Evolutionary conservation across 2,113 vertebrate species (phyloP).

Genomic region (Lophotis ruficrista): DNA sequence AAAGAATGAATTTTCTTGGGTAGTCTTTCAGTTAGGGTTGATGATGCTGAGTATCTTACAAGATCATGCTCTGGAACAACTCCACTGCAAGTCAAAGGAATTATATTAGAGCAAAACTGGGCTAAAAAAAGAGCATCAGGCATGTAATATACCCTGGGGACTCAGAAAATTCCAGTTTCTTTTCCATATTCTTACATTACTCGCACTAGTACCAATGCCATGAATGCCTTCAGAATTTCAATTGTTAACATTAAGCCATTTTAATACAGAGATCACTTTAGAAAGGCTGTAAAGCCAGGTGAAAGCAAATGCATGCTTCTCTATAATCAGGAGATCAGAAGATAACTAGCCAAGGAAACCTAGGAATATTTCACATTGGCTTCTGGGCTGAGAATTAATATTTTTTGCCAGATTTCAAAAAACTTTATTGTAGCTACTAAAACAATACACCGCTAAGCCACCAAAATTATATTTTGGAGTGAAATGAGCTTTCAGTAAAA

Average conservation of each 20-base stretch:
- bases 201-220: background rate
- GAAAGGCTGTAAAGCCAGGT: background rate
- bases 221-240: background rate
- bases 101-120: background rate
- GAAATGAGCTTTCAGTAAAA: constrained; percentile 32
- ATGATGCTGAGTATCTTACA: background rate
- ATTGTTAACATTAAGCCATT: background rate
- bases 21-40: background rate
- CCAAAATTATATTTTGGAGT: constrained; percentile 39
- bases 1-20: background rate
- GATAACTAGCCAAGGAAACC: background rate
- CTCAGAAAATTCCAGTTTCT: background rate
- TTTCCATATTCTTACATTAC: background rate
- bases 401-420: constrained; percentile 22
- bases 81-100: background rate
- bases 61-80: background rate
- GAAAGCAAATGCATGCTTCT: background rate
- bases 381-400: background rate
- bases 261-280: background rate
- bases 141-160: background rate
- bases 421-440: constrained; percentile 18
- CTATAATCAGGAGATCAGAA: background rate
- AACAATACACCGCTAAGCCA: constrained; percentile 22
- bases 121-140: background rate
- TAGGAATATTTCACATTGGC: background rate